A percentile compares a stretch with the other conserved stretches of the same genome.
Conservation (phyloP, 2,888 invertebrate genomes). For the Diabrotica balteata region DNA sequence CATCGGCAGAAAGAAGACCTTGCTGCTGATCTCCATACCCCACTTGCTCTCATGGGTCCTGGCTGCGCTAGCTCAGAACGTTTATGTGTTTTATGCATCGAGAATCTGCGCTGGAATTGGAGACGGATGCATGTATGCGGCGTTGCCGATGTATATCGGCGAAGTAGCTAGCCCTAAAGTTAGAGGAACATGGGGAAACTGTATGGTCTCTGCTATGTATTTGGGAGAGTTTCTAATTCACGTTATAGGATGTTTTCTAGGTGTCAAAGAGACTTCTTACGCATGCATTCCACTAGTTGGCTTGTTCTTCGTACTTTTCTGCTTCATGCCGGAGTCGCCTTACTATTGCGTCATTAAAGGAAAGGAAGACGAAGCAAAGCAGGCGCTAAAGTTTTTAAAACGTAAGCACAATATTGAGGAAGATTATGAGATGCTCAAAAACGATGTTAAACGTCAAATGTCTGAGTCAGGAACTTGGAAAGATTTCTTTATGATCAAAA, state of each 20-base stretch:
- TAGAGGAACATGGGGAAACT: conserved; percentile 51
- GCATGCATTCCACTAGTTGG: conserved; percentile 67
- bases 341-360: conserved; percentile 48
- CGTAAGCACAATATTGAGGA: conserved; percentile 43
- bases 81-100: conserved; percentile 50
- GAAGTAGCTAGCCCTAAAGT: conserved; percentile 51
- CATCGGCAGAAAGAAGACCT: conserved; percentile 49
- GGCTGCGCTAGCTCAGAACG: conserved; percentile 41
- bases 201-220: conserved; percentile 43
- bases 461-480: conserved; percentile 52
- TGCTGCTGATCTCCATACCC: conserved; percentile 48
- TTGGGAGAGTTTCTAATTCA: conserved; percentile 52
- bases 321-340: conserved; percentile 68
- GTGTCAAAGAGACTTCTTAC: conserved; percentile 63
- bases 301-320: conserved; percentile 64
- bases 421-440: conserved; percentile 44
- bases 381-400: conserved; percentile 43
- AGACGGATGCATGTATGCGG: conserved; percentile 45
- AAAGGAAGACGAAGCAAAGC: conserved; percentile 41
- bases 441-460: conserved; percentile 50
- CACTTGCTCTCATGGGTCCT: conserved; percentile 46
- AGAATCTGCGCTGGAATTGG: conserved; percentile 47
- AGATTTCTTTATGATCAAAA: conserved; percentile 47
- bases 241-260: conserved; percentile 63
- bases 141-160: conserved; percentile 50